Percentiles rank a stretch among this genome's conserved stretches.
Conservation (phyloP, 2,113 vertebrate species). For the Columbina picui region DNA sequence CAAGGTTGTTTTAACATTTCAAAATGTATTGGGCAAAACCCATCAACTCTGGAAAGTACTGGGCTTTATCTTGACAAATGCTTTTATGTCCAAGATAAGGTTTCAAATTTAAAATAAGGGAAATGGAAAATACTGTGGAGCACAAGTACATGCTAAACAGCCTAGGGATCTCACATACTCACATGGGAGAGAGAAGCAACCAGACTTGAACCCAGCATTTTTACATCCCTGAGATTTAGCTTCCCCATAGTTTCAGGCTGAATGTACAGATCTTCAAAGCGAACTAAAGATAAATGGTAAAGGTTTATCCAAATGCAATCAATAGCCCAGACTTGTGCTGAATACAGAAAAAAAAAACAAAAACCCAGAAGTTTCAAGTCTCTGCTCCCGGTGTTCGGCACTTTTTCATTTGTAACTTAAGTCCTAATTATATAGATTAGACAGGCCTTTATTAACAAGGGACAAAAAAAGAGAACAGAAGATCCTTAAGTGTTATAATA, state of each 20-base stretch:
- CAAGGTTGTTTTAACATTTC: neutral
- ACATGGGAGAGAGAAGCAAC: neutral
- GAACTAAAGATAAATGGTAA: neutral
- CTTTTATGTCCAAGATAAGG: neutral
- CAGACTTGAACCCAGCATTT: neutral
- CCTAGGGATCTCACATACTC: neutral
- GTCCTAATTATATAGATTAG: neutral
- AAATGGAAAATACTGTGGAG: neutral
- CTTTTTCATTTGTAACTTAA: neutral
- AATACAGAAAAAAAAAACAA: neutral
- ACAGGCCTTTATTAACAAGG: neutral
- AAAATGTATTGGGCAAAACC: neutral
- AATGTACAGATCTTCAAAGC: neutral
- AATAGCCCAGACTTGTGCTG: neutral
- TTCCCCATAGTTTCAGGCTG: neutral
- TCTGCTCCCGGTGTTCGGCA: neutral
- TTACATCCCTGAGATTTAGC: neutral
- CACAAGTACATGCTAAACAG: neutral
- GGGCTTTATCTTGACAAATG: neutral
- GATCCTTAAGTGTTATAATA: neutral
- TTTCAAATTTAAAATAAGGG: neutral
- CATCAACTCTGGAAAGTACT: neutral
- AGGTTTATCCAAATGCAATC: neutral
- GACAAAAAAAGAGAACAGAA: neutral
- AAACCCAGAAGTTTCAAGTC: neutral